Percentiles rank a stretch among this genome's conserved stretches.
phyloP scores from a whole-genome alignment of 2,797 vertebrate species.

The Acanthurus lineatus region DNA sequence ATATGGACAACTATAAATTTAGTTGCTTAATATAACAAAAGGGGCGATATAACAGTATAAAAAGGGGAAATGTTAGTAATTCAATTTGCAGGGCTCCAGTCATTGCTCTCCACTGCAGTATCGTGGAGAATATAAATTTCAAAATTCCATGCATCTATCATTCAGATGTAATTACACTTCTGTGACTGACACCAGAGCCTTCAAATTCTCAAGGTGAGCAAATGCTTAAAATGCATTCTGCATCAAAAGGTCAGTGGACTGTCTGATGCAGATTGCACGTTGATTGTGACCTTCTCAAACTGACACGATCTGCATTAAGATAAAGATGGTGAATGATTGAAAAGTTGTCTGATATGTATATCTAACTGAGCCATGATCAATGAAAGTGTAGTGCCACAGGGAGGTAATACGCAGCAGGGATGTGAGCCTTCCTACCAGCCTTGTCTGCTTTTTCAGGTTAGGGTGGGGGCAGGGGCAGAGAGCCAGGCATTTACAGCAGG shows the following conservation, averaged over 20 bases:
- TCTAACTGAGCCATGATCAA: slow-evolving; percentile 28
- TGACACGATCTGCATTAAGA: neutral
- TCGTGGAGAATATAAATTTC: neutral
- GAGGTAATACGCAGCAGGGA: slow-evolving; percentile 19
- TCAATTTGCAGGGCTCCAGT: neutral
- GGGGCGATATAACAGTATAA: neutral
- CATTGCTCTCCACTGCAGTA: neutral
- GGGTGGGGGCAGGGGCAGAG: neutral
- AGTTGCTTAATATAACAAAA: no score
- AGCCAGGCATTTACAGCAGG: slow-evolving; percentile 1
- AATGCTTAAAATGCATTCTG: slow-evolving; percentile 9
- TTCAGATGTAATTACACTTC: slow-evolving; percentile 21
- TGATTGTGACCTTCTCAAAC: slow-evolving; percentile 6
- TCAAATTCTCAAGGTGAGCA: slow-evolving; percentile 35
- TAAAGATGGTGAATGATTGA: neutral
- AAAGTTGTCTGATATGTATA: neutral
- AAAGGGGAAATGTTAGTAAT: neutral
- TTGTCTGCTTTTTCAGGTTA: neutral
- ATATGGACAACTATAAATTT: neutral
- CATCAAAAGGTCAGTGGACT: slow-evolving; percentile 32
- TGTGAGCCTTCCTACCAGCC: slow-evolving; percentile 30
- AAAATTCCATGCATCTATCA: neutral
- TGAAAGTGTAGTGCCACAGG: slow-evolving; percentile 15
- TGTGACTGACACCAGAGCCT: slow-evolving; percentile 7
- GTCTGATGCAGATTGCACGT: slow-evolving; percentile 11